Base-by-base conservation (phyloP, 2,888 invertebrate genomes). In the Hydropsyche betteni region DNA sequence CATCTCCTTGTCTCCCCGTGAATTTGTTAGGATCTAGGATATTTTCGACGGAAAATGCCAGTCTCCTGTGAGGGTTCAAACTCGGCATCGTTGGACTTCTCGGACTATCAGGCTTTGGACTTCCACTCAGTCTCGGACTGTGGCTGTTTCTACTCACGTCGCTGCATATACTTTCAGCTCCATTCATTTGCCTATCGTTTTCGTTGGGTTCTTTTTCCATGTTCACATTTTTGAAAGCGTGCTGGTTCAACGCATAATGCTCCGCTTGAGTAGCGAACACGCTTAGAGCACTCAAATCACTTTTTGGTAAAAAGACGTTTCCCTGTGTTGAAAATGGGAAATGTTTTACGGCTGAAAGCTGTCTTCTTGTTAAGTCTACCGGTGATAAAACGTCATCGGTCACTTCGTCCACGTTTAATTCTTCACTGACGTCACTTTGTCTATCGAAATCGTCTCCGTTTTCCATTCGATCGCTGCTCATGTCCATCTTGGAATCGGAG, bases 11-110 rank as follows among this genome's bases (percentile, higher is more conserved):
- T 81, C 90, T 85, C 44, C 95, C 95, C 36, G 95, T 95, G 84
- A 96, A 96, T 86, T 96, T 96, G 81, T 92, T 95, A 4, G 96
- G 96, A 84, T 96, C 95, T 80, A 96, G 86, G 80, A 96, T 96
- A 83, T 96, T 96, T 86, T 96, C 95, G 33, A 96, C 96, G 5
- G 95, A 95, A 85, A 96, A 96, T 16, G 95, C 94, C 79, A 95
- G 52, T 55, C 79, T 74, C 53, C 79, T 77, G 61, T 80, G 77
- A 24, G 75, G 78, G 68, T 79, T 79, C 64, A 79, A 55, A 69
- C 78, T 77, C 7, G 75, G 77, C 8, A 72, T 74, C 34, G 68
- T 51, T 5, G 74, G 74, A 50, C 75, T 72, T 51, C 72, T 69
- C 3, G 77, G 78, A 75, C 77, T 79, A 33, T 68, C 83, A 81